Conservation (phyloP, 1,140 invertebrate species). For the Papilio helenus region DNA sequence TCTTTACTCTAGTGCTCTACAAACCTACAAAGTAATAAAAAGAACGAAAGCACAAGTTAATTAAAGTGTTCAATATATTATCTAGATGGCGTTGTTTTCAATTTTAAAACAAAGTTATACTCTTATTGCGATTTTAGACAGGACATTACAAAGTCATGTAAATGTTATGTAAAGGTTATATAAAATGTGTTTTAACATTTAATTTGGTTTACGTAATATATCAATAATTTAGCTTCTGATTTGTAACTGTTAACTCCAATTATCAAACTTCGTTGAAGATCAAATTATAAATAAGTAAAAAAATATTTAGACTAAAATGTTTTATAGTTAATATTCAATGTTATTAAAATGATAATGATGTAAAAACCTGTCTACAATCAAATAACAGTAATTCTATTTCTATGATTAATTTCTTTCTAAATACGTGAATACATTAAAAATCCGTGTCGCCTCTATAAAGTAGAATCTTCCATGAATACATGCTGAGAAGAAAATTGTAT, state of each 20-base stretch:
- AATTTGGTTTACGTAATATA: not conserved
- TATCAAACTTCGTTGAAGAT: not conserved
- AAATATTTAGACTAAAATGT: not conserved
- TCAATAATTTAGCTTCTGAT: not conserved
- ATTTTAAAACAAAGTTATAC: not conserved
- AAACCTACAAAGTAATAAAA: not conserved
- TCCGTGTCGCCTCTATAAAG: constrained; percentile 51
- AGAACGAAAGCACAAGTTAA: not conserved
- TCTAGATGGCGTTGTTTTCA: constrained; percentile 1
- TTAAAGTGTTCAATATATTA: not conserved
- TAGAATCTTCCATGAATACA: constrained; percentile 55
- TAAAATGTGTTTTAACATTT: not conserved
- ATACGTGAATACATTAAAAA: constrained; percentile 55
- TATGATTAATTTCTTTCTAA: constrained; percentile 57
- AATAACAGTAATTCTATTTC: constrained; percentile 50
- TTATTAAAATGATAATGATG: not conserved
- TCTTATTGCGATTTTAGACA: not conserved
- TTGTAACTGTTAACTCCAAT: not conserved
- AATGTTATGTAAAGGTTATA: not conserved
- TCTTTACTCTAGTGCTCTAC: not conserved
- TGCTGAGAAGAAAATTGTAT: constrained; percentile 54
- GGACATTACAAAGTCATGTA: not conserved
- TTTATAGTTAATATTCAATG: not conserved
- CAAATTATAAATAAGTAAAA: not conserved
- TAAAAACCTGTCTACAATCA: not conserved